Evolutionary conservation across 1,140 invertebrate genomes (phyloP), one percentile per base, ranked within the genome.

Genomic region (Aphelinus atriplicis): DNA sequence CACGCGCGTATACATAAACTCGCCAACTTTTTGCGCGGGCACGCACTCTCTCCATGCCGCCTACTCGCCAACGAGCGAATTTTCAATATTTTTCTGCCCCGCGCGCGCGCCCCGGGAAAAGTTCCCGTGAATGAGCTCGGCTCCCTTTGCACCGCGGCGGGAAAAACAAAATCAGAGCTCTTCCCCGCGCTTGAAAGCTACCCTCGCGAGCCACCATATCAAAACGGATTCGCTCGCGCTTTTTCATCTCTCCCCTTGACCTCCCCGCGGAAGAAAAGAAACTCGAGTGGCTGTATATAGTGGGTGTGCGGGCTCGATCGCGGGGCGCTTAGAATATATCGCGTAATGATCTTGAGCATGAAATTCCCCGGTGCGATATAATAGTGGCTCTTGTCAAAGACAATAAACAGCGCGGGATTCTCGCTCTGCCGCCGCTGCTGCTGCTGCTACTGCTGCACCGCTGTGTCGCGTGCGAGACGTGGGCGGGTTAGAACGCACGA

Each of bases 391-490:
- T 70, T 57, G 67, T 56, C 73, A 70, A 70, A 70, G 73, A 65
- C 73, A 70, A 70, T 75, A 75, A 75, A 75, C 70, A 70, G 68
- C 67, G 60, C 50, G 66, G 55, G 67, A 56, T 57, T 70, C 46
- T 70, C 55, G 10, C 47, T 71, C 58, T 62, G 26, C 26, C 26
- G 26, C 26, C 26, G 26, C 26, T 26, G 26, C 26, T 26, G 26
- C 26, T 26, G 26, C 26, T 26, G 26, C 26, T 63, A 7, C 55
- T 26, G 53, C 9, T 48, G 48, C 51, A 46, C 43, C 26, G 26
- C 26, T 26, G 26, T 56, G 71, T 46, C 43, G 56, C 64, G 63
- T 67, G 71, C 51, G 9, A 66, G 67, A 47, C 50, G 63, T 73
- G 43, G 71, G 64, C 64, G 64, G 63, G 48, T 58, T 62, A 47